Conservation (phyloP, 2,888 invertebrate species). For the Agrotis segetum region DNA sequence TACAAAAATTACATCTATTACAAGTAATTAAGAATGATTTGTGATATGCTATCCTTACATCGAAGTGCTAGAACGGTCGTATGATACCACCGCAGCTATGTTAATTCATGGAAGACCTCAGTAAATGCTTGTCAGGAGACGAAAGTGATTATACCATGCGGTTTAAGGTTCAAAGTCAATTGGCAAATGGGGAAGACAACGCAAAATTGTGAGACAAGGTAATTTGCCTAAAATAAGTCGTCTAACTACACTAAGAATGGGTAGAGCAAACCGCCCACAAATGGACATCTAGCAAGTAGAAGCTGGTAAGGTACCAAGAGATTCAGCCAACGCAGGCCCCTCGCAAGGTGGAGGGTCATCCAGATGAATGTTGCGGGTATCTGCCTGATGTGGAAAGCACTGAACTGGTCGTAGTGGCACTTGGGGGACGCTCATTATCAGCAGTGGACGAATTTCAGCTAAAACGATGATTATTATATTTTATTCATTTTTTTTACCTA, state of each 20-base stretch:
- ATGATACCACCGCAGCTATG: not conserved
- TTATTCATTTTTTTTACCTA: not conserved
- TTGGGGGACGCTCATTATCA: slow-evolving; percentile 1
- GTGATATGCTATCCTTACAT: not conserved
- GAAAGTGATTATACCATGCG: not conserved
- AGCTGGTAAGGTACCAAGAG: slow-evolving; percentile 10
- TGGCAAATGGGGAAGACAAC: not conserved
- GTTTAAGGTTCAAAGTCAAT: not conserved
- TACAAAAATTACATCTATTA: not conserved
- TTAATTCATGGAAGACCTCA: not conserved
- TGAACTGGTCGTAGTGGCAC: slow-evolving; percentile 22
- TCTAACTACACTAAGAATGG: not conserved
- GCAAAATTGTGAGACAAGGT: not conserved
- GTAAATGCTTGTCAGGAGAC: not conserved
- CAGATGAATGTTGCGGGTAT: slow-evolving; percentile 2
- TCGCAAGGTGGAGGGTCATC: slow-evolving; percentile 26
- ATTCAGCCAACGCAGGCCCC: slow-evolving; percentile 13
- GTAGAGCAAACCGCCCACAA: not conserved
- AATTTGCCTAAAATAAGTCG: too few species aligned
- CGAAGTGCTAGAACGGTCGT: not conserved
- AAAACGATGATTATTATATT: slow-evolving; percentile 23
- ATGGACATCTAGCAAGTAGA: not conserved
- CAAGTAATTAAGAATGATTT: not conserved
- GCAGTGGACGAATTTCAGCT: slow-evolving; percentile 24
- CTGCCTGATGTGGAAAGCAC: slow-evolving; percentile 16